These are phyloP conservation scores for Psittacula cyanocephala DNA, from an alignment of 2,113 vertebrate species.

Conservation along the genomic window DNA sequence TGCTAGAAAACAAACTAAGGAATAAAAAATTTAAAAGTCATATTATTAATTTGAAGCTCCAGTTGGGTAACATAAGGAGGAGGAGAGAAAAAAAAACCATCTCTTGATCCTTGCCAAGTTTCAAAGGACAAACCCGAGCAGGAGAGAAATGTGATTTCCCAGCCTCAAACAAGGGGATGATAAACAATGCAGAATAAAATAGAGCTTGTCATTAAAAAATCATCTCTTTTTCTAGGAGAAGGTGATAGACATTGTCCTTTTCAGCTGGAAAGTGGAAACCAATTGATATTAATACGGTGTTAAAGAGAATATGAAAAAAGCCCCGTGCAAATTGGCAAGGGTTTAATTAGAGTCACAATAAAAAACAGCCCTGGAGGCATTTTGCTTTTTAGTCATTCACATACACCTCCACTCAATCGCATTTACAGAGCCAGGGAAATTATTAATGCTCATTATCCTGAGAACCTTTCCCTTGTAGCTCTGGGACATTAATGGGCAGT, in stretches of 20 bases:
- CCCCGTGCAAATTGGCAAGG: conserved; percentile 70
- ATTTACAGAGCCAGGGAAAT: conserved; percentile 22
- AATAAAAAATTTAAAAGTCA: neutral
- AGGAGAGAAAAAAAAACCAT: neutral
- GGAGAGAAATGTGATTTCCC: conserved; percentile 58
- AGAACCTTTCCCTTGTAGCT: conserved; percentile 31
- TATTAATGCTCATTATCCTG: conserved; percentile 41
- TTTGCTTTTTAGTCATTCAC: conserved; percentile 57
- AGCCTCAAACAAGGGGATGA: conserved; percentile 51
- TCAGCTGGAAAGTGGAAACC: conserved; percentile 55
- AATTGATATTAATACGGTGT: conserved; percentile 58
- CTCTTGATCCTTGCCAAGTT: conserved; percentile 36
- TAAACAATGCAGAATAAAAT: conserved; percentile 19
- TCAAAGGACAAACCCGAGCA: conserved; percentile 56
- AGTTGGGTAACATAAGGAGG: conserved; percentile 54
- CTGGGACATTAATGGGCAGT: neutral
- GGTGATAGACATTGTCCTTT: conserved; percentile 61
- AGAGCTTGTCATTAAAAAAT: neutral
- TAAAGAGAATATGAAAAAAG: conserved; percentile 47
- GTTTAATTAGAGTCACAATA: conserved; percentile 73
- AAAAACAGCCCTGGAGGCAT: conserved; percentile 68
- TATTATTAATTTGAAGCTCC: conserved; percentile 26
- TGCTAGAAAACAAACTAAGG: conserved; percentile 49
- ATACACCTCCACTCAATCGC: conserved; percentile 34
- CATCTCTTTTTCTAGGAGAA: conserved; percentile 9